phyloP scores from a whole-genome alignment of 2,888 invertebrate genomes.

The Dimorphilus gyrociliatus region DNA sequence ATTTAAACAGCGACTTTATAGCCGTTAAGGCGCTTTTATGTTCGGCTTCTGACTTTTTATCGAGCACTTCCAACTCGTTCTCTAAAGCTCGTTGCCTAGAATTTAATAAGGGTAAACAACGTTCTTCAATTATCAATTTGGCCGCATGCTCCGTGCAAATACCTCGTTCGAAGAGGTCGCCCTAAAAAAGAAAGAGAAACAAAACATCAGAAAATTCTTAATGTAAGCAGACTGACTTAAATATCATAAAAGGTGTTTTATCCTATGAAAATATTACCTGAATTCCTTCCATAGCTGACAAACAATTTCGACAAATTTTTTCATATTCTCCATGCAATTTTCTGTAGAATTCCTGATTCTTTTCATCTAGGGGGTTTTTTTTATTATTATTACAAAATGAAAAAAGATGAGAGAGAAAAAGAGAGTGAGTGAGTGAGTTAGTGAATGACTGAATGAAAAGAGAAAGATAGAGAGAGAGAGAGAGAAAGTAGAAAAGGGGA shows the following conservation, averaged over 20 bases:
- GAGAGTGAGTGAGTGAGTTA: too few relatives aligned
- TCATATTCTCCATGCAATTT: slow-evolving; percentile 30
- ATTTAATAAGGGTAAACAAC: slow-evolving; percentile 30
- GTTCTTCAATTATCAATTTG: slow-evolving; percentile 19
- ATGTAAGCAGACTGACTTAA: too few relatives aligned
- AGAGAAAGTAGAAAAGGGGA: too few relatives aligned
- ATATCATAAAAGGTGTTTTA: too few relatives aligned
- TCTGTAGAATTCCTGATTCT: slow-evolving; percentile 24
- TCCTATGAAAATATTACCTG: too few relatives aligned
- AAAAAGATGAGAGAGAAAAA: too few relatives aligned
- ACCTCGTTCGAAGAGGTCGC: slow-evolving; percentile 17
- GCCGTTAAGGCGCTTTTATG: too few relatives aligned
- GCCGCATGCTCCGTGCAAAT: slow-evolving; percentile 19
- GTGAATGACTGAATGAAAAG: too few relatives aligned
- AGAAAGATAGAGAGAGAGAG: too few relatives aligned
- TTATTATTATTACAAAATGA: too few relatives aligned
- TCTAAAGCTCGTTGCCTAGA: slow-evolving; percentile 29
- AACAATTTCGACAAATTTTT: slow-evolving; percentile 23
- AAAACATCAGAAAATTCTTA: slow-evolving; percentile 1
- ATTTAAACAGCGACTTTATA: slow-evolving; percentile 30
- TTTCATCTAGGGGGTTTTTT: slow-evolving; percentile 19
- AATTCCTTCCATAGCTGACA: slow-evolving; percentile 22
- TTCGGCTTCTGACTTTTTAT: slow-evolving; percentile 25
- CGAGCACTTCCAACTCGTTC: slow-evolving; percentile 26
- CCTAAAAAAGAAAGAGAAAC: slow-evolving; percentile 2